Percentiles rank a stretch among this genome's conserved stretches.
Evolutionary conservation across 2,797 vertebrate genomes (phyloP).

Genomic region (Gymnodraco acuticeps): DNA sequence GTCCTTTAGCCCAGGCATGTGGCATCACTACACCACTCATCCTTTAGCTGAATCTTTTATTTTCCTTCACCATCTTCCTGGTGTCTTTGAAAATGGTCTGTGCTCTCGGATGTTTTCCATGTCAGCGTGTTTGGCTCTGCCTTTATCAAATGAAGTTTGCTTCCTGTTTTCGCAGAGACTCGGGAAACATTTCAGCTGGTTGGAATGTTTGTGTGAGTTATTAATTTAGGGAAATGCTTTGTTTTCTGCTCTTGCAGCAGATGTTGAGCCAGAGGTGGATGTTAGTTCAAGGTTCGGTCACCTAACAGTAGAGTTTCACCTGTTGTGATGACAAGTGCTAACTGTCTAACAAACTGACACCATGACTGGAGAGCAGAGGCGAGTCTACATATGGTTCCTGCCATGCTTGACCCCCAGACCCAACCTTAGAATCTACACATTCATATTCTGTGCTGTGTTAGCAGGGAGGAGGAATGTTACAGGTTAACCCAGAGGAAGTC

Average conservation of each 20-base stretch:
- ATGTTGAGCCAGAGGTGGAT: constrained; percentile 37
- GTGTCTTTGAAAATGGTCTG: constrained; percentile 29
- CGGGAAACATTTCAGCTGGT: constrained; percentile 43
- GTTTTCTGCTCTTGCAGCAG: constrained; percentile 46
- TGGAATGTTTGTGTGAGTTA: constrained; percentile 48
- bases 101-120: constrained; percentile 52
- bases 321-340: constrained; percentile 81
- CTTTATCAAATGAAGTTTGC: constrained; percentile 45
- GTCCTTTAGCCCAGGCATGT: constrained; percentile 28
- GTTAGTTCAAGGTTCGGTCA: constrained; percentile 70
- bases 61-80: constrained; percentile 7
- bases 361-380: constrained; percentile 58
- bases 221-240: constrained; percentile 36
- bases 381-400: constrained; percentile 82
- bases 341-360: constrained; percentile 59
- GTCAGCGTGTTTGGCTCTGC: constrained; percentile 33
- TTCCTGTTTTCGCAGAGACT: constrained; percentile 74
- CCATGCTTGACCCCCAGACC: constrained; percentile 63
- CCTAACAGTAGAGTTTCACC: constrained; percentile 63
- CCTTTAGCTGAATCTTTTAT: constrained; percentile 64
- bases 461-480: constrained; percentile 66
- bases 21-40: constrained; percentile 33
- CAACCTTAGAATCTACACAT: constrained; percentile 21
- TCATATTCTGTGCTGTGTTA: constrained; percentile 39
- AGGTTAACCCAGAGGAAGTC: constrained; percentile 77